These are phyloP conservation scores for Stenodema calcarata DNA, from an alignment of 2,888 invertebrate species.

Conservation along the genomic window DNA sequence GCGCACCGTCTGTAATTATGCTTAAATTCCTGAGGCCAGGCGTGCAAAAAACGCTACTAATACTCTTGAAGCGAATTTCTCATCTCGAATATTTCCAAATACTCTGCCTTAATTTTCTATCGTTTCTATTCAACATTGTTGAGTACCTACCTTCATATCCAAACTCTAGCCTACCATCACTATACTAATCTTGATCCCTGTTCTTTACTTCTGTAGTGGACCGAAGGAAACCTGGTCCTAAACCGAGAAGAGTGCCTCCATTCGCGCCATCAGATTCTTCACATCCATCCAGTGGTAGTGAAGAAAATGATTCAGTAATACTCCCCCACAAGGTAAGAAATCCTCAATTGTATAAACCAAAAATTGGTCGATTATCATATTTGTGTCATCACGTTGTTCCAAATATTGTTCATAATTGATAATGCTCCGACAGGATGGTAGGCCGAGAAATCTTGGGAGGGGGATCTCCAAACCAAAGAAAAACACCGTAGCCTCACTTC, in stretches of 20 bases:
- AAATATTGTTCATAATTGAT: constrained; percentile 10
- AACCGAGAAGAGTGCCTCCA: constrained; percentile 68
- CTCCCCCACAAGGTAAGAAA: constrained; percentile 54
- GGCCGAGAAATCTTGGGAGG: constrained; percentile 83
- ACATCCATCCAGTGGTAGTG: constrained; percentile 64
- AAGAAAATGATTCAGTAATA: constrained; percentile 55
- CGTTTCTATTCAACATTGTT: no score
- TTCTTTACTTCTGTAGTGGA: constrained; percentile 64
- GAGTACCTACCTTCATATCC: no score
- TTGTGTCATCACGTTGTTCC: background rate
- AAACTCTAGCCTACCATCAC: no score
- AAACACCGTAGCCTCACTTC: constrained; percentile 86
- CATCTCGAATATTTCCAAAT: no score
- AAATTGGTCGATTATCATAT: no score
- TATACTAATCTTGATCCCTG: background rate
- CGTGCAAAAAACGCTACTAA: no score
- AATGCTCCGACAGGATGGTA: constrained; percentile 68
- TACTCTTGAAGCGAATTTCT: no score
- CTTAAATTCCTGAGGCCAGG: no score
- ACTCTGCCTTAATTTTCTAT: no score
- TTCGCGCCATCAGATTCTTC: constrained; percentile 66
- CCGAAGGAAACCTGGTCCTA: constrained; percentile 77
- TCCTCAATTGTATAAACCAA: no score
- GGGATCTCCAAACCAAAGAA: constrained; percentile 91
- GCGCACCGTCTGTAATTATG: no score